phyloP scores from a whole-genome alignment of 2,888 invertebrate species.

The Patella ulyssiponensis region DNA sequence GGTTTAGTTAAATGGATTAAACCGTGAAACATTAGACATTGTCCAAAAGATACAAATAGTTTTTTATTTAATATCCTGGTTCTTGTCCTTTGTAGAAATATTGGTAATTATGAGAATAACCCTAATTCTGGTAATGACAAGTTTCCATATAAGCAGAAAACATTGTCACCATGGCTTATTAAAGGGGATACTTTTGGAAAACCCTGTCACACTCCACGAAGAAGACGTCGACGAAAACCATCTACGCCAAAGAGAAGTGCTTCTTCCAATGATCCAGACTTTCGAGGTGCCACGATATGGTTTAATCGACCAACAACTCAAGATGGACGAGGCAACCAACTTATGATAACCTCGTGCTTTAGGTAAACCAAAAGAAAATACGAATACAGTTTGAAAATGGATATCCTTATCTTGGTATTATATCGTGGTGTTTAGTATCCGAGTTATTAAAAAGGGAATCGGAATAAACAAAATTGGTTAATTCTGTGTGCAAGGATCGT shows the following conservation, averaged over 20 bases:
- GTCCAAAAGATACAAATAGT: too few relatives aligned
- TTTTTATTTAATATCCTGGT: too few relatives aligned
- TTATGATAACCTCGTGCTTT: conserved; percentile 57
- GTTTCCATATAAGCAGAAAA: neutral
- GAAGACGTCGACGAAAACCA: conserved; percentile 44
- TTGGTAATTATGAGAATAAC: neutral
- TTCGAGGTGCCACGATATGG: conserved; percentile 58
- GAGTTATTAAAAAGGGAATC: too few relatives aligned
- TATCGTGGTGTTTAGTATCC: too few relatives aligned
- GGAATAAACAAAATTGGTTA: too few relatives aligned
- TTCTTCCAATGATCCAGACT: conserved; percentile 53
- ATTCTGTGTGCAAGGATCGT: too few relatives aligned
- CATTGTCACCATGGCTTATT: conserved; percentile 2
- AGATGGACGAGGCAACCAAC: conserved; percentile 43
- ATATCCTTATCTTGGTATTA: neutral
- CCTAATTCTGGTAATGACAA: neutral
- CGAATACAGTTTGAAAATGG: neutral
- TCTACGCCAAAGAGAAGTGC: conserved; percentile 52
- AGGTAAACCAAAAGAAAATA: conserved; percentile 40
- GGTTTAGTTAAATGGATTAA: too few relatives aligned
- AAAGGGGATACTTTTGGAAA: neutral
- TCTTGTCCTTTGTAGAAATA: too few relatives aligned
- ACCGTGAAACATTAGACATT: too few relatives aligned
- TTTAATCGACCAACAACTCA: conserved; percentile 47
- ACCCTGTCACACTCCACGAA: neutral